Evolutionary conservation across 2,113 vertebrate species (phyloP), one percentile per base, ranked within the genome.

Genomic region (Oncorhynchus clarkii): DNA sequence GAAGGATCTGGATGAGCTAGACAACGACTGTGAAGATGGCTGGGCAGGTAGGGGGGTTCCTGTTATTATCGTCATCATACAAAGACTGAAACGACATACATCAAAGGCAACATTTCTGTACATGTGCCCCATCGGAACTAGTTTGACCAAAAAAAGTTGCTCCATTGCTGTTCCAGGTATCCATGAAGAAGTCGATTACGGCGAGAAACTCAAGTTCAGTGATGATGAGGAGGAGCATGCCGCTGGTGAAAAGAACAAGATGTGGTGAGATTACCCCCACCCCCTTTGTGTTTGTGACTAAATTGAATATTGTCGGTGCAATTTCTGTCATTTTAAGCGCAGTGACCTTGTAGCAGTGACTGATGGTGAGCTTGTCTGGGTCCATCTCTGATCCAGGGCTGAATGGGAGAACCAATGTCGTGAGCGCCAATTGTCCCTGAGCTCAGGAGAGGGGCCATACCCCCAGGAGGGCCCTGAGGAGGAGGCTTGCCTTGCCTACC

Each of bases 181-280:
- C 75, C 97, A 99, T 0, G 97, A 99, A 78, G 97, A 99, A 92
- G 97, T 99, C 66, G 97, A 99, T 92, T 99, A 99, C 75, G 95
- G 97, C 0, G 97, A 99, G 88, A 98, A 99, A 71, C 86, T 99
- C 1, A 98, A 98, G 79, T 99, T 99, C 84, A 99, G 97, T 72
- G 97, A 99, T 60, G 97, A 99, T 62, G 97, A 99, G 77, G 97
- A 99, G 1, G 97, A 99, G 3, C 90, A 94, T 78, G 92, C 91
- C 2, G 0, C 75, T 3, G 66, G 65, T 77, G 95, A 97, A 0
- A 95, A 95, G 84, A 93, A 91, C 75, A 95, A 94, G 49, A 95
- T 96, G 72, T 97, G 97, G 97, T 99, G 85, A 91, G 94, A 76
- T 5, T 65, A 54, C 14, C 51, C 51, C 51, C 13, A 54, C 51